Percentiles rank a stretch among this genome's conserved stretches.
phyloP scores from a whole-genome alignment of 1,140 invertebrate species.

The Drosophila gunungcola region DNA sequence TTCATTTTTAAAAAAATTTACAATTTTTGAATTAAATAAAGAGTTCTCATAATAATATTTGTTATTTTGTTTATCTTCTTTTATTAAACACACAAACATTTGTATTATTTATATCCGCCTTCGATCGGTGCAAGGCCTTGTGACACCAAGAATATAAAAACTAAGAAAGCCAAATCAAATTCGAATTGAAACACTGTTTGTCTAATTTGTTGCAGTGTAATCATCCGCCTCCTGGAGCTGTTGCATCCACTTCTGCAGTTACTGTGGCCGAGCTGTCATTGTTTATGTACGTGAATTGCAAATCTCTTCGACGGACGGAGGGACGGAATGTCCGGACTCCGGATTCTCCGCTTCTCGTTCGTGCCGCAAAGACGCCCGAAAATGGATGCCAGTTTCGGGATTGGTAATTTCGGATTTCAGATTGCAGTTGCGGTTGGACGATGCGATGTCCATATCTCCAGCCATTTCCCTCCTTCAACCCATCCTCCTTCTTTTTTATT shows the following conservation, averaged over 20 bases:
- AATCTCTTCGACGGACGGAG: constrained; percentile 42
- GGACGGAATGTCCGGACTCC: neutral
- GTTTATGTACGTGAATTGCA: constrained; percentile 70
- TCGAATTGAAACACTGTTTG: no score
- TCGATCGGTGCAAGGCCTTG: no score
- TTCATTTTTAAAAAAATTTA: no score
- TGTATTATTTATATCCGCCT: no score
- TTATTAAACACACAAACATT: no score
- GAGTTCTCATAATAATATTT: no score
- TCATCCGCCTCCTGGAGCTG: neutral
- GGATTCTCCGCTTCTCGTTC: neutral
- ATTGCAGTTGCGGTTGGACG: constrained; percentile 4
- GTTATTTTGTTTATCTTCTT: no score
- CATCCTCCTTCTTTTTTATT: no score
- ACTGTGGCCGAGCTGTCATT: constrained; percentile 40
- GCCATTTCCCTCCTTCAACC: neutral
- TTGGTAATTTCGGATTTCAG: constrained; percentile 6
- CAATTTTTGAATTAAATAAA: no score
- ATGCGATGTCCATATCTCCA: neutral
- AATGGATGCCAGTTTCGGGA: constrained; percentile 12
- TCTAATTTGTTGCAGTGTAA: neutral
- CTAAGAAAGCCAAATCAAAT: no score
- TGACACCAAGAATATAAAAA: no score
- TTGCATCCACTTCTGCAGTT: constrained; percentile 4
- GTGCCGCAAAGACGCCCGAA: constrained; percentile 37